Percentiles rank a stretch among this genome's conserved stretches.
phyloP scores from a whole-genome alignment of 2,113 vertebrate genomes.

The Pseudorhombus dupliciocellatus region DNA sequence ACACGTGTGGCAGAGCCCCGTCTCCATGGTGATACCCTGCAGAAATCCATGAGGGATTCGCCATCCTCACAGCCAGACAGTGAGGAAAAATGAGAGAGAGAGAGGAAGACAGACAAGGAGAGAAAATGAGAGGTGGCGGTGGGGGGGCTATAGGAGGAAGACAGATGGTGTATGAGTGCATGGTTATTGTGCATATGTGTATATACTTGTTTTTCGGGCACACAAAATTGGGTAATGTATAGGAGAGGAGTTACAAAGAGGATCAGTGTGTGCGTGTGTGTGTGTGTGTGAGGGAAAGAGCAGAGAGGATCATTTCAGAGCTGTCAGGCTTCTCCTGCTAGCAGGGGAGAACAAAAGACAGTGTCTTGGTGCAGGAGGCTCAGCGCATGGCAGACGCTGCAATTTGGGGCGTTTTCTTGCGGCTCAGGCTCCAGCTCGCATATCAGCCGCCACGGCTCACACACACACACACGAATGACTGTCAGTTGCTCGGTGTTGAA shows the following conservation, averaged over 20 bases:
- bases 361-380: constrained; percentile 73
- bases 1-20: constrained; percentile 81
- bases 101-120: constrained; percentile 46
- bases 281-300: constrained; percentile 33
- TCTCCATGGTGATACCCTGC: constrained; percentile 87
- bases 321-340: constrained; percentile 78
- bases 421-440: constrained; percentile 65
- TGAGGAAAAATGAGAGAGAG: constrained; percentile 58
- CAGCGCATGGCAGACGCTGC: constrained; percentile 73
- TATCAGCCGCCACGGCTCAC: constrained; percentile 59
- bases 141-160: constrained; percentile 47
- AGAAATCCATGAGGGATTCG: constrained; percentile 85
- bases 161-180: constrained; percentile 38
- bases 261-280: constrained; percentile 29
- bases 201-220: constrained; percentile 21
- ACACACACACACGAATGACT: constrained; percentile 23
- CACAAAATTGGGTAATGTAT: constrained; percentile 39
- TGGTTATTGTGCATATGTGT: constrained; percentile 39
- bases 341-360: constrained; percentile 80
- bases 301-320: constrained; percentile 78
- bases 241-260: constrained; percentile 39
- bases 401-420: constrained; percentile 78
- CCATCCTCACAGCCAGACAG: constrained; percentile 78
- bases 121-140: constrained; percentile 50
- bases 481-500: constrained; percentile 41